Conservation (phyloP, 2,113 vertebrate genomes). For the Hypocryptadius cinnamomeus region DNA sequence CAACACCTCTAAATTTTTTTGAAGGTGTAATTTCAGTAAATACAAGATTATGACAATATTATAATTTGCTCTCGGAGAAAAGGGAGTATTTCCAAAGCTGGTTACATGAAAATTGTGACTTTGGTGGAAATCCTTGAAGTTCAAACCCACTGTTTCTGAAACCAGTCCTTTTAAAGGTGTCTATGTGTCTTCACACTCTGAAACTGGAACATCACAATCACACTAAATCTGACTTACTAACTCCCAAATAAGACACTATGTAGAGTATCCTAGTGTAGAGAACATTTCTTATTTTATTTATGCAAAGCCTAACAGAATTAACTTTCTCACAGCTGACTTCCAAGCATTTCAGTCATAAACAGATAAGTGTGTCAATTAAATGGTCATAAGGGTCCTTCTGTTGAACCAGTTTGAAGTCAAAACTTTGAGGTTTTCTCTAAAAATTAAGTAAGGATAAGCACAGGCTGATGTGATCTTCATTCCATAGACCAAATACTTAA, state of each 20-base stretch:
- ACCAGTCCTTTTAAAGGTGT: neutral
- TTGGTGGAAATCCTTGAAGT: neutral
- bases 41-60: neutral
- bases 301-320: neutral
- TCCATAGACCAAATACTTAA: neutral
- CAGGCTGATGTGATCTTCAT: neutral
- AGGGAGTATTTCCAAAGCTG: neutral
- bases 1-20: neutral
- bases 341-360: neutral
- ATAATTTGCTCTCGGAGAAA: neutral
- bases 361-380: neutral
- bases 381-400: neutral
- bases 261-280: neutral
- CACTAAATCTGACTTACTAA: neutral
- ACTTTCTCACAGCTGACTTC: neutral
- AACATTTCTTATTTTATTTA: neutral
- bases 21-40: neutral
- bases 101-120: neutral
- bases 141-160: neutral
- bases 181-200: neutral
- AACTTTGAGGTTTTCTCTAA: neutral
- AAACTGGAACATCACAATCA: neutral
- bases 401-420: neutral
- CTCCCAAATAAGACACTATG: neutral
- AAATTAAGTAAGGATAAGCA: neutral